Percentiles rank a stretch among this genome's conserved stretches.
Conservation (phyloP, 2,113 vertebrate species). For the Elephantulus edwardii region DNA sequence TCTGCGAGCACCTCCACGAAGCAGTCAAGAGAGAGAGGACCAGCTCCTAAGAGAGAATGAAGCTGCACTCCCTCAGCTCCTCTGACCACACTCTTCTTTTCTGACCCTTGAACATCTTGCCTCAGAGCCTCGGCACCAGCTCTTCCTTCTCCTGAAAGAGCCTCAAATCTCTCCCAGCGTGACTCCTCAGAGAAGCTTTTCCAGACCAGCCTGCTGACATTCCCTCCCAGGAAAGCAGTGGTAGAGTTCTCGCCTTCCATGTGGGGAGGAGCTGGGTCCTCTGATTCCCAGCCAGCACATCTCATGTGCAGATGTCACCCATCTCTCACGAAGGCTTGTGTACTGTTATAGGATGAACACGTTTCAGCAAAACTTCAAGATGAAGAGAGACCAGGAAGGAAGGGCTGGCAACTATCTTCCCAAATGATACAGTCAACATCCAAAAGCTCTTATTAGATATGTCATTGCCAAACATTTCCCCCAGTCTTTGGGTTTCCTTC, state of each 20-base stretch:
- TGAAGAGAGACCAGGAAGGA: neutral
- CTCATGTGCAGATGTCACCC: neutral
- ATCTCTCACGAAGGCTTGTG: neutral
- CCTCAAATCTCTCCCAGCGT: neutral
- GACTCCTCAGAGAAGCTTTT: neutral
- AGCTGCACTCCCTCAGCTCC: neutral
- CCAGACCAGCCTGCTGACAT: neutral
- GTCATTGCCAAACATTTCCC: no score
- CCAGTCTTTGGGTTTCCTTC: no score
- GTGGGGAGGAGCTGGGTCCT: neutral
- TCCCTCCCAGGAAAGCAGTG: neutral
- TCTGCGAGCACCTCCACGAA: fast-evolving
- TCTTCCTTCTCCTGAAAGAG: neutral
- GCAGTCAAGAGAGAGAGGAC: fast-evolving
- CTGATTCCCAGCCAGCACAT: neutral
- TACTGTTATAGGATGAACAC: neutral
- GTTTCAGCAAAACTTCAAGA: neutral
- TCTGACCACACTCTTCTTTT: neutral
- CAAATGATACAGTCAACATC: no score
- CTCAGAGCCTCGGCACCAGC: neutral
- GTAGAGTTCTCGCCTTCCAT: neutral
- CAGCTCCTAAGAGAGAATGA: neutral
- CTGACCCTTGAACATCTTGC: neutral
- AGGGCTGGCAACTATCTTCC: neutral
- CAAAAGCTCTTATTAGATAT: no score